phyloP scores from a whole-genome alignment of 2,888 invertebrate species.

The Eilema depressum region DNA sequence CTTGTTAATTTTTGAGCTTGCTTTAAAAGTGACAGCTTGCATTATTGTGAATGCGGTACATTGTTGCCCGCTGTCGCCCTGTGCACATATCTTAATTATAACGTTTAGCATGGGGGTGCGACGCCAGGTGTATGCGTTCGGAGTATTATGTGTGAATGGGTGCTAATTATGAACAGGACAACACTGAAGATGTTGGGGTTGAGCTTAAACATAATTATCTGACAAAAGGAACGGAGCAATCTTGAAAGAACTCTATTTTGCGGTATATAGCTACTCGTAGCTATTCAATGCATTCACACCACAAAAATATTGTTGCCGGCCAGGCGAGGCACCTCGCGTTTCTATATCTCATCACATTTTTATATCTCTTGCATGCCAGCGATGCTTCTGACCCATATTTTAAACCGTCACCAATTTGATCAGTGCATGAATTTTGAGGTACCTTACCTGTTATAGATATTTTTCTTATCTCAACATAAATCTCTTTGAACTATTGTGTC shows the following conservation, averaged over 20 bases:
- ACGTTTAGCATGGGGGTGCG: constrained; percentile 35
- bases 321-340: no score
- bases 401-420: not conserved
- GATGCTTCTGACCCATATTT: not conserved
- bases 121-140: constrained; percentile 12
- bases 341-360: no score
- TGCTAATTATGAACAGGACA: constrained; percentile 15
- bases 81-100: constrained; percentile 27
- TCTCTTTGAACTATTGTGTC: no score
- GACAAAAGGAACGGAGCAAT: not conserved
- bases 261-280: not conserved
- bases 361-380: not conserved
- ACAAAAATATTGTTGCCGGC: no score
- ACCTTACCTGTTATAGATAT: no score
- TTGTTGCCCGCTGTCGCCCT: not conserved
- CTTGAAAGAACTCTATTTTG: not conserved
- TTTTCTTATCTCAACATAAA: no score
- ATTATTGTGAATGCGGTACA: not conserved
- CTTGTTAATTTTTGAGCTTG: constrained; percentile 46
- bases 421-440: not conserved
- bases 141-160: constrained; percentile 1
- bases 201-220: not conserved
- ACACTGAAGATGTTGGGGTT: constrained; percentile 10
- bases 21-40: constrained; percentile 40
- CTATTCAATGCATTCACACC: no score